These are phyloP conservation scores for Ictalurus furcatus DNA, from an alignment of 2,113 vertebrate species.

Conservation along the genomic window DNA sequence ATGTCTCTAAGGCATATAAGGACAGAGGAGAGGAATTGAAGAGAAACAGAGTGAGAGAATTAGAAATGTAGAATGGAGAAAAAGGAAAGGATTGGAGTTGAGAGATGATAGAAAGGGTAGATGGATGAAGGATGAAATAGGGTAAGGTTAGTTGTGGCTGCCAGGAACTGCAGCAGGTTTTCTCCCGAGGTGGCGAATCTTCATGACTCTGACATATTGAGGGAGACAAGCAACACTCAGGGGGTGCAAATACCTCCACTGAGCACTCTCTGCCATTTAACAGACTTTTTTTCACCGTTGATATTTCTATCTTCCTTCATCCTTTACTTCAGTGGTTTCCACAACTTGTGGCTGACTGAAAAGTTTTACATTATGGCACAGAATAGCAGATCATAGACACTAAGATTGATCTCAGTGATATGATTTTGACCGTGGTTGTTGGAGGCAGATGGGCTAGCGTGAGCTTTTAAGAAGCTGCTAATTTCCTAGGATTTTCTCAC, in stretches of 20 bases:
- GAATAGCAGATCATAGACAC: neutral
- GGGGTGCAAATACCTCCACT: conserved; percentile 33
- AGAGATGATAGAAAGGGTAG: neutral
- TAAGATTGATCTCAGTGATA: neutral
- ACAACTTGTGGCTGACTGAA: neutral
- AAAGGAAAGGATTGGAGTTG: neutral
- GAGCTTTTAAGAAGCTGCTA: neutral
- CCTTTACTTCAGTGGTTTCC: neutral
- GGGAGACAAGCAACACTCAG: conserved; percentile 80
- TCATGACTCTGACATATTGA: conserved; percentile 81
- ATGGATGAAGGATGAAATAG: neutral
- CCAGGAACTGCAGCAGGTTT: conserved; percentile 51
- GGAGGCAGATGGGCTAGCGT: no score
- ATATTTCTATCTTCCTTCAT: conserved; percentile 78
- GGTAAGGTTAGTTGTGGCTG: conserved; percentile 19
- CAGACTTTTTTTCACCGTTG: conserved; percentile 57
- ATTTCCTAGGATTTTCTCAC: neutral
- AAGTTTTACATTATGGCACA: neutral
- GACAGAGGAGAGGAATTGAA: neutral
- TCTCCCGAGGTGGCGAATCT: conserved; percentile 73
- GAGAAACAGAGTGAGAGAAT: neutral
- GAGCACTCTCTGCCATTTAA: conserved; percentile 44
- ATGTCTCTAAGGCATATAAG: conserved; percentile 19
- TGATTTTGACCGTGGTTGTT: neutral
- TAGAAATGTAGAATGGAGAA: neutral